These are phyloP conservation scores for Steinernema feltiae DNA, from an alignment of 1,140 invertebrate species.

Conservation along the genomic window DNA sequence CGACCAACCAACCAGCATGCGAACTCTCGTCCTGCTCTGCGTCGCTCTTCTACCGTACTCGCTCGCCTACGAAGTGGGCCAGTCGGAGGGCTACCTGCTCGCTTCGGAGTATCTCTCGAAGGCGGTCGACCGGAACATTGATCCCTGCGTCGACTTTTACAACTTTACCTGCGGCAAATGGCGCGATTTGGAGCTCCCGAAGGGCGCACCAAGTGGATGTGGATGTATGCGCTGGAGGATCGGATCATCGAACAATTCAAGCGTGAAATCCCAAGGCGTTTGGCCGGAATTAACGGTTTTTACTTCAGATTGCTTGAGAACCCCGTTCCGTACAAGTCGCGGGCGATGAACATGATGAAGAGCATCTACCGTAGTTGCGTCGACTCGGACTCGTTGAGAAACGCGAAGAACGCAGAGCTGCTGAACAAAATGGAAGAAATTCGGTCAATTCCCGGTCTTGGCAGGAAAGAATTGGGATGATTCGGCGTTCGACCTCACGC, in stretches of 20 bases:
- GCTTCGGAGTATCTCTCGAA: conserved; percentile 8
- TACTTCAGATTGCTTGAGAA: conserved; percentile 35
- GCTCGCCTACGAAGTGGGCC: not conserved
- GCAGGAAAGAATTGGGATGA: conserved; percentile 64
- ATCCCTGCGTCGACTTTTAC: conserved; percentile 92
- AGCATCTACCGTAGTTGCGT: conserved; percentile 32
- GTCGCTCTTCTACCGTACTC: conserved; percentile 2
- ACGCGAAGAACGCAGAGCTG: conserved; percentile 58
- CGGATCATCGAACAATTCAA: not conserved
- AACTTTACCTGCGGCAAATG: conserved; percentile 87
- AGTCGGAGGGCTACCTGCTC: not conserved
- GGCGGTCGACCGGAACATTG: conserved; percentile 69
- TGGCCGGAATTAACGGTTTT: not conserved
- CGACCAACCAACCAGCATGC: not conserved
- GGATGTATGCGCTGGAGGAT: not conserved
- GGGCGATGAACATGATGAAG: conserved; percentile 36
- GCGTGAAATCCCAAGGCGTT: not conserved
- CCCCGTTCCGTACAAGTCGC: not conserved
- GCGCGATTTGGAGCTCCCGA: conserved; percentile 61
- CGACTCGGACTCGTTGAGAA: conserved; percentile 26
- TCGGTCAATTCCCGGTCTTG: conserved; percentile 80
- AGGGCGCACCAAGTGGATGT: not conserved
- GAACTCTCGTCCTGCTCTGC: not conserved
- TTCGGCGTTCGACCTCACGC: conserved; percentile 69
- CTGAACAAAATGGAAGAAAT: conserved; percentile 67